Evolutionary conservation across 1,140 invertebrate species (phyloP), one percentile per base, ranked within the genome.

Genomic region (Aphis craccivora): DNA sequence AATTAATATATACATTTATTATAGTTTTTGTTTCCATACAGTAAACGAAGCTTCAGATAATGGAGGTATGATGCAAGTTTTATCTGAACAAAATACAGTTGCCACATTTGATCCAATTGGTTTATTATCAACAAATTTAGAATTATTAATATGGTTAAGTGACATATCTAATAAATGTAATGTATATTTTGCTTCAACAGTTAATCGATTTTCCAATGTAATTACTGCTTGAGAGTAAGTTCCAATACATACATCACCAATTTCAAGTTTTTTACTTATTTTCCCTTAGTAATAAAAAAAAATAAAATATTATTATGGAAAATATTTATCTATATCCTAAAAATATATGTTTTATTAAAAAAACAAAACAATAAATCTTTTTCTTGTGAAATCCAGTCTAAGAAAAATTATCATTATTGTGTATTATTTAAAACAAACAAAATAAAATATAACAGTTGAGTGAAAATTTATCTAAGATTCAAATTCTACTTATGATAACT

Each of bases 191-290:
- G 81, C 81, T 55, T 84, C 48, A 53, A 53, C 86, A 22, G 20
- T 53, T 55, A 93, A 55, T 40, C 22, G 23, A 93, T 93, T 93
- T 93, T 93, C 91, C 35, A 93, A 55, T 86, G 91, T 93, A 25
- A 93, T 93, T 55, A 93, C 81, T 30, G 48, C 91, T 93, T 93
- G 91, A 93, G 91, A 93, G 35, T 93, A 93, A 53, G 91, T 93
- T 25, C 91, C 91, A 93, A 93, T 93, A 55, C 91, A 93, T 25
- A 86, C 51, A 93, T 93, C 81, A 86, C 91, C 91, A 55, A 93
- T 93, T 51, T 93, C 91, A n/a, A 93, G 81, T n/a, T 23, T 83
- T 84, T 93, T 35, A 55, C 35, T 84, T 2, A 40, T 84, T 53
- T 35, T 53, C 30, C 25, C 76, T 84, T n/a, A n/a, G 60, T 18